Conservation (phyloP, 1,140 invertebrate genomes). For the Calycopis cecrops region DNA sequence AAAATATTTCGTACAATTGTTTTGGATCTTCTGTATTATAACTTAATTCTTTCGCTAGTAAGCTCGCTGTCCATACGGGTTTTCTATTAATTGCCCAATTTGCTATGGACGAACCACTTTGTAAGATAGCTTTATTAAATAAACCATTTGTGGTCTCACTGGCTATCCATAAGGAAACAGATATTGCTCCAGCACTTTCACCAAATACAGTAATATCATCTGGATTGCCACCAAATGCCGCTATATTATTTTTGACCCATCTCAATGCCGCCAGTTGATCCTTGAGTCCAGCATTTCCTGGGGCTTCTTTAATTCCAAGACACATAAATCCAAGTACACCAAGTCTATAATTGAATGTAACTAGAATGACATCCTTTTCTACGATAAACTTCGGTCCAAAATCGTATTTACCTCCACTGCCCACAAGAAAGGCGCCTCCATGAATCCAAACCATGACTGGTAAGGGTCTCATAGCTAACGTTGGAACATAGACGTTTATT, state of each 20-base stretch:
- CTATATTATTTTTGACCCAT: conserved; percentile 77
- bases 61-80: conserved; percentile 50
- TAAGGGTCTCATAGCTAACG: conserved; percentile 37
- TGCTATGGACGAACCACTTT: conserved; percentile 81
- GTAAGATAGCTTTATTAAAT: conserved; percentile 72
- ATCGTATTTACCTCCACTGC: conserved; percentile 72
- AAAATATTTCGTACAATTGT: conserved; percentile 54
- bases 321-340: conserved; percentile 80
- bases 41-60: conserved; percentile 47
- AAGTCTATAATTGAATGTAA: conserved; percentile 82
- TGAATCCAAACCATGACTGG: conserved; percentile 82
- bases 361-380: conserved; percentile 79
- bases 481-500: conserved; percentile 58
- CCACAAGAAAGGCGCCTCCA: conserved; percentile 77
- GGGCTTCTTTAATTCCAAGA: conserved; percentile 73
- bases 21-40: conserved; percentile 46
- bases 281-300: conserved; percentile 77
- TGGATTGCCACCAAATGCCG: conserved; percentile 68
- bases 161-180: conserved; percentile 48
- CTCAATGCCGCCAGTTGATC: conserved; percentile 76
- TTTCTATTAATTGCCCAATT: conserved; percentile 76
- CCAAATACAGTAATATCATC: conserved; percentile 68
- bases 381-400: conserved; percentile 79
- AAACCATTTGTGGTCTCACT: conserved; percentile 51
- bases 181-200: conserved; percentile 63